Conservation (phyloP, 2,113 vertebrate species). For the Pomatorhinus ruficollis region DNA sequence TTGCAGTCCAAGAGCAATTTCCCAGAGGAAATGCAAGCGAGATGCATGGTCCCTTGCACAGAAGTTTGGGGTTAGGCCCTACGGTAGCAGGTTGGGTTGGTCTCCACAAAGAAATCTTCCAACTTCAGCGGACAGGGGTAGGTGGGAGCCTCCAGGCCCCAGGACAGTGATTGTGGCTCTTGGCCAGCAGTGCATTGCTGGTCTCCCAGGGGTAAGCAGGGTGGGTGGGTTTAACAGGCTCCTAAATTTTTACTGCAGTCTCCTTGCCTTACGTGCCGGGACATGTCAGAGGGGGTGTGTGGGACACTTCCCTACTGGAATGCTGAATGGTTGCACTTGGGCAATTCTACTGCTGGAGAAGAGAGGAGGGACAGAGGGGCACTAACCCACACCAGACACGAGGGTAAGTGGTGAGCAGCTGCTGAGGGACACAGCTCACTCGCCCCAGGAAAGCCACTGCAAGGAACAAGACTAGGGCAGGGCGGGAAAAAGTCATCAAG, state of each 20-base stretch:
- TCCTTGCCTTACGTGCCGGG: neutral
- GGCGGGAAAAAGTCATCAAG: neutral
- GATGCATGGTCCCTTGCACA: slow-evolving; percentile 33
- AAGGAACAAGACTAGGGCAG: neutral
- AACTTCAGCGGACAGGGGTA: neutral
- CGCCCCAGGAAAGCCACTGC: neutral
- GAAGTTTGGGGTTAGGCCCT: neutral
- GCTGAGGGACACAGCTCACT: neutral
- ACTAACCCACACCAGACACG: neutral
- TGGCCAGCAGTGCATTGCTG: neutral
- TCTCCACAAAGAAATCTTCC: neutral
- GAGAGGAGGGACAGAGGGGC: neutral
- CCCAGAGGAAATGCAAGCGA: slow-evolving; percentile 37
- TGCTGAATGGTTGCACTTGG: neutral
- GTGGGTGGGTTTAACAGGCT: neutral
- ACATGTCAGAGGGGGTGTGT: neutral
- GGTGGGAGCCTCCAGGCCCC: neutral
- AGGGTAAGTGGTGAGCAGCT: neutral
- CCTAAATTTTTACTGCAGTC: neutral
- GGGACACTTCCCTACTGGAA: neutral
- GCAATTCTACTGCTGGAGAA: neutral
- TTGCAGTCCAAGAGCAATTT: slow-evolving; percentile 43
- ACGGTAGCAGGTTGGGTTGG: neutral
- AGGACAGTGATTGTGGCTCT: neutral
- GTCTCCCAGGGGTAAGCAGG: neutral